Evolutionary conservation across 2,113 vertebrate genomes (phyloP).

Genomic region (Butastur rufipennis): DNA sequence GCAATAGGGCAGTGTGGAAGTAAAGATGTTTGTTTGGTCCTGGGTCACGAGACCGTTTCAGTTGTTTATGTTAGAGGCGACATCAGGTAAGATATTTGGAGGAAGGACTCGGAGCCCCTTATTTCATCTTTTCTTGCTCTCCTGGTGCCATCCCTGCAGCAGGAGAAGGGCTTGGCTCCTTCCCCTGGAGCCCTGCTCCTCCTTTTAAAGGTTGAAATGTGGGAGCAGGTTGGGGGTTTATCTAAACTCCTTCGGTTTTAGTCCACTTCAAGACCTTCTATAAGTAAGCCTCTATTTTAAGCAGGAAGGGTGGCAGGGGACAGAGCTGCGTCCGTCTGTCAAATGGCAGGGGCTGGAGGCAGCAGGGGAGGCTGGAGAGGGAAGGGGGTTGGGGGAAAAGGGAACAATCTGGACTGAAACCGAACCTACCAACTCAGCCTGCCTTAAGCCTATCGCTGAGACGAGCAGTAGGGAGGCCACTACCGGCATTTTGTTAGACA

Average conservation of each 20-base stretch:
- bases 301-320: neutral
- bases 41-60: neutral
- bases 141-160: neutral
- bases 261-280: neutral
- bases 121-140: neutral
- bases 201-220: neutral
- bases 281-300: neutral
- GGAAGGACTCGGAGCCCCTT: neutral
- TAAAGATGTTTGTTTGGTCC: neutral
- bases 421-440: neutral
- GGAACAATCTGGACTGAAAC: neutral
- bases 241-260: neutral
- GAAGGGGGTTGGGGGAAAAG: neutral
- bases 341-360: neutral
- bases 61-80: neutral
- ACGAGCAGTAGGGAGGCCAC: neutral
- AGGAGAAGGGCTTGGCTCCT: neutral
- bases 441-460: neutral
- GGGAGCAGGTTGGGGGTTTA: neutral
- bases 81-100: neutral
- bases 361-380: neutral
- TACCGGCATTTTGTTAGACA: fast-evolving
- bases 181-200: neutral
- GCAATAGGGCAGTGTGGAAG: neutral
- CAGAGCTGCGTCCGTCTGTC: neutral